These are phyloP conservation scores for Chesias legatella DNA, from an alignment of 2,888 invertebrate species.

Conservation along the genomic window DNA sequence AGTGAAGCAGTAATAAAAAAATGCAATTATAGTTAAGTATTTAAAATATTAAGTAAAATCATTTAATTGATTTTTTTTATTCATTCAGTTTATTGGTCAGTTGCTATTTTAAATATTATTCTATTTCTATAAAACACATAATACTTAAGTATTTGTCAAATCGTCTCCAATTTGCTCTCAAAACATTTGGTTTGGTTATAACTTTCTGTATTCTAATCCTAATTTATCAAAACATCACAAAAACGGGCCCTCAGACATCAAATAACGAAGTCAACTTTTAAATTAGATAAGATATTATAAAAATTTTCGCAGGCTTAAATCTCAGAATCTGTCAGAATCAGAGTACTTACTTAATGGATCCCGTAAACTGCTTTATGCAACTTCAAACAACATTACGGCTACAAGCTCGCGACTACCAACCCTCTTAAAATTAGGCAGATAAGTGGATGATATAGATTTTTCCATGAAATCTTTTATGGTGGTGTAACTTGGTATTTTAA, in stretches of 20 bases:
- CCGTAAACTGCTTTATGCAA: slow-evolving; percentile 38
- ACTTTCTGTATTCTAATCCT: too few species aligned
- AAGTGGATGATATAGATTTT: slow-evolving; percentile 3
- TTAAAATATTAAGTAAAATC: too few species aligned
- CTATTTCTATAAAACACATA: too few species aligned
- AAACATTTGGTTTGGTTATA: too few species aligned
- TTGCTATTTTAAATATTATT: too few species aligned
- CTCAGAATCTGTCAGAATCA: slow-evolving; percentile 35
- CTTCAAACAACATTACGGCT: slow-evolving; percentile 26
- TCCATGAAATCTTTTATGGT: slow-evolving; percentile 1
- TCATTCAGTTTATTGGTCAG: too few species aligned
- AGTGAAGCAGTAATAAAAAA: too few species aligned
- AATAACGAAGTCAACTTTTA: slow-evolving; percentile 33
- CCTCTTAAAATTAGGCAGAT: slow-evolving; percentile 7
- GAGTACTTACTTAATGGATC: slow-evolving; percentile 43
- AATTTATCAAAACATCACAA: slow-evolving; percentile 14
- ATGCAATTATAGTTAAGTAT: too few species aligned
- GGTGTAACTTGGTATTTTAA: too few species aligned
- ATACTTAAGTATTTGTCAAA: too few species aligned
- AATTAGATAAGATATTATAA: slow-evolving; percentile 41
- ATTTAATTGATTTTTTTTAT: too few species aligned
- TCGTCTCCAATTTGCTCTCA: too few species aligned
- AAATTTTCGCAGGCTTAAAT: slow-evolving; percentile 36
- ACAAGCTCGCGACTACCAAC: slow-evolving; percentile 5
- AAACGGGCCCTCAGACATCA: slow-evolving; percentile 9